Percentiles rank a stretch among this genome's conserved stretches.
Conservation (phyloP, 1,140 invertebrate genomes). For the Mesaphorura yosii region DNA sequence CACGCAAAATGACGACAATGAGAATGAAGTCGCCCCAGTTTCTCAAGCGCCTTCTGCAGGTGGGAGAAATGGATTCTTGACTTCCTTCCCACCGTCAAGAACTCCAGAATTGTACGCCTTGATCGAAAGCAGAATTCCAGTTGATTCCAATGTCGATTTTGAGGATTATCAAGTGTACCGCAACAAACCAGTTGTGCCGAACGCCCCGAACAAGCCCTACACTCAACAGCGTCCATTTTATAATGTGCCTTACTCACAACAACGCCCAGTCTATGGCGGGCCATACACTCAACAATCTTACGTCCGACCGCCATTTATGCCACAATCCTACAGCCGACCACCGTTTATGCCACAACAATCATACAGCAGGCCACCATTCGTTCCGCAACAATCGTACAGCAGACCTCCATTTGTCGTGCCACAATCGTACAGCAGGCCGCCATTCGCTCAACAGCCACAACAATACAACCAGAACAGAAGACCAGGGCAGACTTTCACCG, state of each 20-base stretch:
- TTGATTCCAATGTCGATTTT: neutral
- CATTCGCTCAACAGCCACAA: too few relatives aligned
- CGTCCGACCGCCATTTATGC: neutral
- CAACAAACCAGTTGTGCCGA: slow-evolving; percentile 4
- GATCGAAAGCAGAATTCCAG: slow-evolving; percentile 5
- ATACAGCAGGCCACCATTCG: neutral
- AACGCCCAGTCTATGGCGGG: slow-evolving; percentile 1
- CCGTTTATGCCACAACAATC: too few relatives aligned
- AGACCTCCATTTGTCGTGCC: neutral
- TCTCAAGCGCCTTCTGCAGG: neutral
- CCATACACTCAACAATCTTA: neutral
- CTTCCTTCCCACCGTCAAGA: slow-evolving; percentile 25
- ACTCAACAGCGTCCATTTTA: slow-evolving; percentile 6
- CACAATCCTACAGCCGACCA: slow-evolving; percentile 4
- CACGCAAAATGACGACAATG: neutral
- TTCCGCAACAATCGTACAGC: too few relatives aligned
- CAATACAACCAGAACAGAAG: too few relatives aligned
- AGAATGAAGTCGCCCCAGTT: slow-evolving; percentile 1
- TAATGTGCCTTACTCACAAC: too few relatives aligned
- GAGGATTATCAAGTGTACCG: neutral
- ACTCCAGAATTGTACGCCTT: slow-evolving; percentile 23
- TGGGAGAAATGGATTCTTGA: slow-evolving; percentile 7
- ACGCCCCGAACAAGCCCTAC: neutral
- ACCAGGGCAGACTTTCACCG: too few relatives aligned
- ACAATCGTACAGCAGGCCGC: neutral